These are phyloP conservation scores for Australoheros facetus DNA, from an alignment of 2,797 vertebrate genomes.

Conservation along the genomic window DNA sequence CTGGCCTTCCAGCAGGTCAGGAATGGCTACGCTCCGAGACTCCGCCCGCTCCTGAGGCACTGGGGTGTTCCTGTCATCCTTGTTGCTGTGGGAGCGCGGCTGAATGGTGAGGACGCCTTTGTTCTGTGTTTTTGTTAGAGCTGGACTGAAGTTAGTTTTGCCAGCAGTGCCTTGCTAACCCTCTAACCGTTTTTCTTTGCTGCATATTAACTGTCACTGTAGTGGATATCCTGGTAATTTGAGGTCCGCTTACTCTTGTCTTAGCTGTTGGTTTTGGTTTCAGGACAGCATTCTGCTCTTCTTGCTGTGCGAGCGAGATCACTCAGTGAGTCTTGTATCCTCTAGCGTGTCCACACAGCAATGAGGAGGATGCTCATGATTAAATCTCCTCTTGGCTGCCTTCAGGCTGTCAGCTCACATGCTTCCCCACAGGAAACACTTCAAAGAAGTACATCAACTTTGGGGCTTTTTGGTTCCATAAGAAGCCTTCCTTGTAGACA, in stretches of 20 bases:
- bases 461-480: not conserved
- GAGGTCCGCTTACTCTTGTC: not conserved
- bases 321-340: slow-evolving; percentile 43
- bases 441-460: slow-evolving; percentile 27
- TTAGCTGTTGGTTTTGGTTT: slow-evolving; percentile 21
- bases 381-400: slow-evolving; percentile 49
- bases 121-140: not conserved
- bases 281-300: not conserved
- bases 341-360: slow-evolving; percentile 44
- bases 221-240: slow-evolving; percentile 3
- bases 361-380: slow-evolving; percentile 50
- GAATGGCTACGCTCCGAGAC: slow-evolving; percentile 89
- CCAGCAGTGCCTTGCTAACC: not conserved
- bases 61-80: slow-evolving; percentile 91
- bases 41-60: slow-evolving; percentile 89
- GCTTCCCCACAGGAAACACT: slow-evolving; percentile 39
- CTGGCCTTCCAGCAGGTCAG: slow-evolving; percentile 92
- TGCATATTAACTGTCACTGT: not conserved
- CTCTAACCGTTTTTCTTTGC: slow-evolving; percentile 1
- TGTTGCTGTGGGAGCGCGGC: slow-evolving; percentile 90
- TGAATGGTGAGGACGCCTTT: slow-evolving; percentile 83
- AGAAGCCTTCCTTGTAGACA: slow-evolving; percentile 6
- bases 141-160: not conserved
- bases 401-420: slow-evolving; percentile 37
- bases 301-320: slow-evolving; percentile 15